Evolutionary conservation across 2,797 vertebrate species (phyloP).

Genomic region (Chaenodraco wilsoni): DNA sequence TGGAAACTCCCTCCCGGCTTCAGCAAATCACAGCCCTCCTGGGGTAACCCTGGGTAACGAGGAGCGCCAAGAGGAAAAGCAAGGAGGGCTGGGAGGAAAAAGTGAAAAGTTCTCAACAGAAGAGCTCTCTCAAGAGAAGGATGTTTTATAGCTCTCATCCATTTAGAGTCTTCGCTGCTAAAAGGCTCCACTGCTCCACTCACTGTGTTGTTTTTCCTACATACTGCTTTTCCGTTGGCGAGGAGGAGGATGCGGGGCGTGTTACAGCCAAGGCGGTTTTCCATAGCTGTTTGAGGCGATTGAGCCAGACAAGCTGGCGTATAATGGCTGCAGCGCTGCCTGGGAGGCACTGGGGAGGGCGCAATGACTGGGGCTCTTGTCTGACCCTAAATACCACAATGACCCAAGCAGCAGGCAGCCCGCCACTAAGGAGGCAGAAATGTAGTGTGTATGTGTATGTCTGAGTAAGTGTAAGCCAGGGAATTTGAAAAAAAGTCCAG

Average conservation of each 20-base stretch:
- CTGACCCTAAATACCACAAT: conserved; percentile 89
- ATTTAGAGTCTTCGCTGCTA: conserved; percentile 38
- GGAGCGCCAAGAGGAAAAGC: conserved; percentile 58
- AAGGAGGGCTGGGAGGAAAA: conserved; percentile 68
- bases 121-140: conserved; percentile 54
- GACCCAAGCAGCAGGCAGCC: conserved; percentile 82
- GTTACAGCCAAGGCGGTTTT: conserved; percentile 86
- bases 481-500: conserved; percentile 39
- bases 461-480: conserved; percentile 23
- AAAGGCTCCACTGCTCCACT: conserved; percentile 53
- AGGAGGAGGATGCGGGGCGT: conserved; percentile 81
- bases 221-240: conserved; percentile 87
- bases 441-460: conserved; percentile 34
- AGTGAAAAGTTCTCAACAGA: conserved; percentile 68
- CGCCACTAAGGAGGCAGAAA: conserved; percentile 52
- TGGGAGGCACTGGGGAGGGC: conserved; percentile 81
- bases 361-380: conserved; percentile 88
- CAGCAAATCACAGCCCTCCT: conserved; percentile 73
- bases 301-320: conserved; percentile 80
- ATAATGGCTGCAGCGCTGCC: conserved; percentile 68
- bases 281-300: conserved; percentile 82
- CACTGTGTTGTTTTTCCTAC: conserved; percentile 73
- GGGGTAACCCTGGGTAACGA: conserved; percentile 72
- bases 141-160: conserved; percentile 65
- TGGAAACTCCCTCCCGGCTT: conserved; percentile 82